These are phyloP conservation scores for Pagetopsis macropterus DNA, from an alignment of 2,797 vertebrate species.

Conservation along the genomic window DNA sequence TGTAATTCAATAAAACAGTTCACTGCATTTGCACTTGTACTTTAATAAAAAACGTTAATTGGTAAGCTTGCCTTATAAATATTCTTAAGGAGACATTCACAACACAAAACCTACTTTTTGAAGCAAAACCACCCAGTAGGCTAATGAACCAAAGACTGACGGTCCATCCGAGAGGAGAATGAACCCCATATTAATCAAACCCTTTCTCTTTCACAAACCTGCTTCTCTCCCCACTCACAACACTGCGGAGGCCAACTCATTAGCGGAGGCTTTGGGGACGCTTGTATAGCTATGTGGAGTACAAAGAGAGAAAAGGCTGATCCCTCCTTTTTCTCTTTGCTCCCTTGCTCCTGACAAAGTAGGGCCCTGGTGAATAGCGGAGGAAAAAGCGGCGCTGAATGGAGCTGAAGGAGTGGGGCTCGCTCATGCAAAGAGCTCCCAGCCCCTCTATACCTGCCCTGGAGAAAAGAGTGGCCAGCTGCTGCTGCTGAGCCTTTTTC, in stretches of 20 bases:
- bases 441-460: constrained; percentile 76
- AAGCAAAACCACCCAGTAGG: constrained; percentile 56
- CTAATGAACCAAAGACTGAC: constrained; percentile 52
- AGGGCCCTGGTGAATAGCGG: constrained; percentile 72
- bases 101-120: constrained; percentile 30
- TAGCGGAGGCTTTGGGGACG: constrained; percentile 73
- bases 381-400: constrained; percentile 74
- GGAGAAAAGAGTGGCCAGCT: constrained; percentile 82
- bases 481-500: constrained; percentile 79
- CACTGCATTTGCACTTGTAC: constrained; percentile 37
- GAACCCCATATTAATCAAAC: constrained; percentile 75
- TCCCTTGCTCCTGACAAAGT: constrained; percentile 77
- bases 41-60: constrained; percentile 44
- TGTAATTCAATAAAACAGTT: constrained; percentile 45
- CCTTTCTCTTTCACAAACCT: constrained; percentile 71
- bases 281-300: constrained; percentile 71
- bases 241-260: constrained; percentile 72
- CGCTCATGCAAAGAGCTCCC: constrained; percentile 82
- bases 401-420: constrained; percentile 74
- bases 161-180: constrained; percentile 67
- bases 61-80: constrained; percentile 25
- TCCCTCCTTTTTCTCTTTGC: constrained; percentile 70
- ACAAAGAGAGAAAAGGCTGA: constrained; percentile 77
- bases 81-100: constrained; percentile 41
- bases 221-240: constrained; percentile 55